Base-by-base conservation (phyloP, 2,888 invertebrate genomes). In the Drosophila paranaensis region DNA sequence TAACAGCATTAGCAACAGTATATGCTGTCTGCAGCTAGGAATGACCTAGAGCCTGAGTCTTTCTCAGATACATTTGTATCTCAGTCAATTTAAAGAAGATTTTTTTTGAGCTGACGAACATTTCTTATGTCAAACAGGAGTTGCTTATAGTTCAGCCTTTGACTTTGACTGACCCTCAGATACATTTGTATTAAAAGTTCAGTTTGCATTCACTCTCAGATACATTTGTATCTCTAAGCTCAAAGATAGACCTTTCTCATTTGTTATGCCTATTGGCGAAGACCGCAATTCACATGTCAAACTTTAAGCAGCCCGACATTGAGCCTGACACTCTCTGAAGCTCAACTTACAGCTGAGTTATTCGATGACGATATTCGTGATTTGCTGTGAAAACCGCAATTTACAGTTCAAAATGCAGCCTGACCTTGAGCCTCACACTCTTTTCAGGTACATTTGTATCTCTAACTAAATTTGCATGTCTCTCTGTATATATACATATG, bases 341-440 rank as follows among this genome's bases (percentile, higher is more conserved):
- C 50, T 50, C 33, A 50, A 50, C 33, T 50, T 50, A 33, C 50
- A 33, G 3, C 8, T 11, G 13, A 35, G 33, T 35, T 13, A 35
- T 35, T 50, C n/a, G 35, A 35, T 35, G 33, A 50, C 33, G 50
- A 50, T 50, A 50, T 20, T 33, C 16, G 50, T 50, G 50, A 50
- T 50, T 50, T 11, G 50, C 16, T 33, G n/a, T 30, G 6, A 33
- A 35, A 50, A 50, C 67, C 56, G 33, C 50, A 50, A 50, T 35
- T 35, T 50, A 43, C 58, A 25, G 46, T 50, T 50, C 30, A 6
- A 50, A 50, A 50, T 50, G 48, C 55, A 60, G 39, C 58, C 55
- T 76, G 79, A 77, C 76, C 76, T 78, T 77, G 79, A 69, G 69
- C 48, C 60, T 50, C 56, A 42, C 63, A 45, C 40, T 39, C 42